Conservation (phyloP, 2,797 vertebrate species). For the Eupleurogrammus muticus region DNA sequence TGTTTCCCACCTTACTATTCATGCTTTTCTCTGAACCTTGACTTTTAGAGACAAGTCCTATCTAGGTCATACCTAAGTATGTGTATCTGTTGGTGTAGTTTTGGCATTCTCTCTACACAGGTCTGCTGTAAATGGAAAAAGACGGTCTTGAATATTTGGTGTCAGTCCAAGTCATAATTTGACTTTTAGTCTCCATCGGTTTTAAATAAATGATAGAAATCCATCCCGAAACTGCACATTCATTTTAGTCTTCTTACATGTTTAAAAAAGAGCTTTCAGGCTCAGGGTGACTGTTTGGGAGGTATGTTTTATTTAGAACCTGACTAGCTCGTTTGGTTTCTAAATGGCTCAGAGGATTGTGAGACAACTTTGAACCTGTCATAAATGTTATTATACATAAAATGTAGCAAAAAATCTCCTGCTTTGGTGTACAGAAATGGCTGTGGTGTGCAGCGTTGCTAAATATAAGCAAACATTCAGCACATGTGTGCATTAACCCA, state of each 20-base stretch:
- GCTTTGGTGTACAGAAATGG: neutral
- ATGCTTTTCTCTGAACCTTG: slow-evolving; percentile 37
- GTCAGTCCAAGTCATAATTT: neutral
- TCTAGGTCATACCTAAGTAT: slow-evolving; percentile 58
- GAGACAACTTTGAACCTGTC: neutral
- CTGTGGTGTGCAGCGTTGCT: neutral
- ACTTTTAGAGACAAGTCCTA: slow-evolving; percentile 45
- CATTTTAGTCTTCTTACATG: neutral
- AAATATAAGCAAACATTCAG: slow-evolving; percentile 3
- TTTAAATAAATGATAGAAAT: slow-evolving; percentile 7
- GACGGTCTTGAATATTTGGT: neutral
- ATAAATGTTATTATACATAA: neutral
- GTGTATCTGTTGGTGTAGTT: slow-evolving; percentile 45
- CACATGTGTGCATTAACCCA: slow-evolving; percentile 22
- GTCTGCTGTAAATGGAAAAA: slow-evolving; percentile 16
- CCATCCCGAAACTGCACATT: neutral
- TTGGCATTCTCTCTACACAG: slow-evolving; percentile 20
- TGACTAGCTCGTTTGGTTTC: slow-evolving; percentile 34
- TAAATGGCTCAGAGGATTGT: neutral
- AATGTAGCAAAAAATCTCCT: neutral
- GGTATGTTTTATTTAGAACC: slow-evolving; percentile 45
- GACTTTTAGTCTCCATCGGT: neutral
- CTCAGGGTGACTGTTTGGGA: slow-evolving; percentile 1
- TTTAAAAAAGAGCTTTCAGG: neutral
- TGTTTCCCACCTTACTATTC: slow-evolving; percentile 23